A percentile compares a stretch with the other conserved stretches of the same genome.
Conservation (phyloP, 2,113 vertebrate species). For the Halcyon senegalensis region DNA sequence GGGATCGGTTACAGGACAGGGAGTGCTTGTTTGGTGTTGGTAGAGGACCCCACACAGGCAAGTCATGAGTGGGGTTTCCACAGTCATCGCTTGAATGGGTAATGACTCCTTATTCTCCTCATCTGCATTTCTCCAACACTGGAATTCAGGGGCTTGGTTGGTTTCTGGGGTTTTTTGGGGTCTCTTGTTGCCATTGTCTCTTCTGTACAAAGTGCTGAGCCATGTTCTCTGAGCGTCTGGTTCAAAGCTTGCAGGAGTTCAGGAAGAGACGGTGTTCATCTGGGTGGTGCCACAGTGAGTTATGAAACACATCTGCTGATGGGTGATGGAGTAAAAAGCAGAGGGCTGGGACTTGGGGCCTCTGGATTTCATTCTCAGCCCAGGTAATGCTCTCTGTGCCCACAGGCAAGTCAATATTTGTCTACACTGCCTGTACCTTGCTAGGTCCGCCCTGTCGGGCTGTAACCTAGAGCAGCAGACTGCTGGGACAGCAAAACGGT, state of each 20-base stretch:
- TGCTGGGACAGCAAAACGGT: not conserved
- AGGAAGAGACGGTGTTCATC: not conserved
- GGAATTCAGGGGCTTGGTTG: not conserved
- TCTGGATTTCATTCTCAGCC: not conserved
- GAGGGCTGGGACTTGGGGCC: not conserved
- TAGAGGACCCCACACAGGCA: not conserved
- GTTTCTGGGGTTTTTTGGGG: not conserved
- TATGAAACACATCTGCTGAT: not conserved
- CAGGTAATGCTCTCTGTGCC: not conserved
- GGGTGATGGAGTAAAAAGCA: not conserved
- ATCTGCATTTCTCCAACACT: accelerated
- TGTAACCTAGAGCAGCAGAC: not conserved
- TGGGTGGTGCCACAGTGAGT: not conserved
- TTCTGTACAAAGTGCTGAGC: not conserved
- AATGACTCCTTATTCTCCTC: not conserved
- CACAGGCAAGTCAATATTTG: not conserved
- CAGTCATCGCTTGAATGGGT: not conserved
- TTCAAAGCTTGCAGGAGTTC: not conserved
- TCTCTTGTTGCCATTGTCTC: not conserved
- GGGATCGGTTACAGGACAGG: not conserved
- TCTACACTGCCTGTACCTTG: accelerated
- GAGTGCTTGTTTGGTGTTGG: not conserved
- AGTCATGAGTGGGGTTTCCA: not conserved
- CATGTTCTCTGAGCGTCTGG: not conserved
- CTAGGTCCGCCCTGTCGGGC: not conserved